Evolutionary conservation across 2,113 vertebrate species (phyloP).

Genomic region (Lathamus discolor): DNA sequence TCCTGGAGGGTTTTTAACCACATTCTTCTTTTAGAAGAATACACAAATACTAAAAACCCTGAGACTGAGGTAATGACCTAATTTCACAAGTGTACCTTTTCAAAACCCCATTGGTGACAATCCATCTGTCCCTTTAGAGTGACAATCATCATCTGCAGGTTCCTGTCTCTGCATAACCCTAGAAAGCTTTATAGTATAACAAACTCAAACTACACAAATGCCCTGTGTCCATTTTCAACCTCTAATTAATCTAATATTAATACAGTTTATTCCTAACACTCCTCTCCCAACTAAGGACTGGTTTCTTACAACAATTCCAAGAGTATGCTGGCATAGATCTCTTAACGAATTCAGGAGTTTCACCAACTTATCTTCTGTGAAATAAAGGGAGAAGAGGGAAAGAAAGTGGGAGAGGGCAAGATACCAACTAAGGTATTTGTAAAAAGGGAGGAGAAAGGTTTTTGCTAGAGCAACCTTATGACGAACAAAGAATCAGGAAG

Average conservation of each 20-base stretch:
- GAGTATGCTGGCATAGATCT: neutral
- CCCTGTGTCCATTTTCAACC: neutral
- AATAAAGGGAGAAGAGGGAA: neutral
- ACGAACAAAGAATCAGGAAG: slow-evolving; percentile 26
- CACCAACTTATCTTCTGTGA: neutral
- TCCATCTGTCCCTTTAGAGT: neutral
- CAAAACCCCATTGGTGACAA: neutral
- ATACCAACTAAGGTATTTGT: neutral
- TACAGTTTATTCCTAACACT: neutral
- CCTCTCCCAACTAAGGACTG: neutral
- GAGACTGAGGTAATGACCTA: neutral
- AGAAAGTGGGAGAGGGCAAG: neutral
- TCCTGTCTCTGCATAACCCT: neutral
- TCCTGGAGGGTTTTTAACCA: neutral
- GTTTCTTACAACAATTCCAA: neutral
- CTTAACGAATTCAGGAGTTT: neutral
- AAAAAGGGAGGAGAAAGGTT: neutral
- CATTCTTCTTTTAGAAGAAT: neutral
- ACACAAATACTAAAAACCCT: neutral
- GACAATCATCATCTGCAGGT: neutral
- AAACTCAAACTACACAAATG: neutral
- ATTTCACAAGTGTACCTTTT: neutral
- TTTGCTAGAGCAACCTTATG: neutral
- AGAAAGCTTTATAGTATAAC: neutral
- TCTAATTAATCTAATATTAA: neutral